These are phyloP conservation scores for Papilio polyxenes DNA, from an alignment of 1,140 invertebrate species.

Conservation along the genomic window DNA sequence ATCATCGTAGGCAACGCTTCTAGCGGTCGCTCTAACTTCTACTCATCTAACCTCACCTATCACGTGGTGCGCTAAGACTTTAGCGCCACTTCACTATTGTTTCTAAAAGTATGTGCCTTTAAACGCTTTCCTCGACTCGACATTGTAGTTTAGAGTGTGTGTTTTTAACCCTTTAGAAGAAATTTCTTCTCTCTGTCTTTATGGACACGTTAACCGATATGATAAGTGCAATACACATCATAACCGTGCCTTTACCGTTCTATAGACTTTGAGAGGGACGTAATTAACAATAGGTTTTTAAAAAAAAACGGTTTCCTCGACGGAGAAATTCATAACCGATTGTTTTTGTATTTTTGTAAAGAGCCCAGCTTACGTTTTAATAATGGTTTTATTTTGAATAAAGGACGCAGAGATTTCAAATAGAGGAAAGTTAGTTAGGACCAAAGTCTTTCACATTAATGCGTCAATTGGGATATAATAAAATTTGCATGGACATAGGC, in stretches of 20 bases:
- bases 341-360: constrained; percentile 67
- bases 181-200: constrained; percentile 75
- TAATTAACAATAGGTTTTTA: constrained; percentile 79
- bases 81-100: constrained; percentile 70
- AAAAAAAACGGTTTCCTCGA: constrained; percentile 66
- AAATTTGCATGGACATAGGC: constrained; percentile 67
- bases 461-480: constrained; percentile 71
- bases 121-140: constrained; percentile 77
- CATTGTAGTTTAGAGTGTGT: constrained; percentile 74
- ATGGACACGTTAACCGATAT: constrained; percentile 70
- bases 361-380: constrained; percentile 54
- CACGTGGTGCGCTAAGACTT: constrained; percentile 56
- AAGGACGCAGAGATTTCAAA: constrained; percentile 53
- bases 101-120: constrained; percentile 81
- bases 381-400: constrained; percentile 50
- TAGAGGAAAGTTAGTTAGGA: constrained; percentile 69
- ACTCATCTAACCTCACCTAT: constrained; percentile 57
- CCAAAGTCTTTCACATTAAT: constrained; percentile 65
- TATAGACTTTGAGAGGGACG: constrained; percentile 79
- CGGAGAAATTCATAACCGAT: constrained; percentile 59
- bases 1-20: constrained; percentile 69
- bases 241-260: constrained; percentile 80
- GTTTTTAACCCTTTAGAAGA: constrained; percentile 76
- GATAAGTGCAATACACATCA: constrained; percentile 79
- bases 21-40: constrained; percentile 73